phyloP scores from a whole-genome alignment of 2,113 vertebrate species.

The Pan paniscus region DNA sequence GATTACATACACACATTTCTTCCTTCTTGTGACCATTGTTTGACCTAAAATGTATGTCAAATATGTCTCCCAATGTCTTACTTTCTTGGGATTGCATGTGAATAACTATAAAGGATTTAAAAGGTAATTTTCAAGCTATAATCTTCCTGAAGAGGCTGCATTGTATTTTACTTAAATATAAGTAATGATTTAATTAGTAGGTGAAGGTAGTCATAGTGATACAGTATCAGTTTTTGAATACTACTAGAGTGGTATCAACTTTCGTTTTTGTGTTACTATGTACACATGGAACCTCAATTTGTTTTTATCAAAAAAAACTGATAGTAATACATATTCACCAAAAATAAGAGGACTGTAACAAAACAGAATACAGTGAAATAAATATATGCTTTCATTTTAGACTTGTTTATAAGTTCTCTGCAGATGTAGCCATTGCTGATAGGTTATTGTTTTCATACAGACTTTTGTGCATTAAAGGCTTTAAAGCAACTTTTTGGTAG shows the following conservation, averaged over 20 bases:
- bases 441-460: not conserved
- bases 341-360: not conserved
- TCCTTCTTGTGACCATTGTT: not conserved
- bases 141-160: not conserved
- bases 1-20: not conserved
- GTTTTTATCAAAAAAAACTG: not conserved
- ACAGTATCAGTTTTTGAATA: not conserved
- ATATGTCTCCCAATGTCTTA: not conserved
- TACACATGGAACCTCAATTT: not conserved
- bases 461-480: not conserved
- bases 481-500: not conserved
- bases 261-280: not conserved
- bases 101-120: not conserved
- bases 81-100: conserved; percentile 20
- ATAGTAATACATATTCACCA: not conserved
- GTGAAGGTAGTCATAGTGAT: not conserved
- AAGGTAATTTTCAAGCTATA: not conserved
- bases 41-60: not conserved
- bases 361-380: not conserved
- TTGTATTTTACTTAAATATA: not conserved
- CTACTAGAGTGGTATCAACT: not conserved
- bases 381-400: not conserved
- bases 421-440: not conserved
- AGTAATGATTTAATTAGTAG: not conserved
- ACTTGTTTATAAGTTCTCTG: not conserved